phyloP scores from a whole-genome alignment of 2,888 invertebrate genomes.

The Plebejus argus region DNA sequence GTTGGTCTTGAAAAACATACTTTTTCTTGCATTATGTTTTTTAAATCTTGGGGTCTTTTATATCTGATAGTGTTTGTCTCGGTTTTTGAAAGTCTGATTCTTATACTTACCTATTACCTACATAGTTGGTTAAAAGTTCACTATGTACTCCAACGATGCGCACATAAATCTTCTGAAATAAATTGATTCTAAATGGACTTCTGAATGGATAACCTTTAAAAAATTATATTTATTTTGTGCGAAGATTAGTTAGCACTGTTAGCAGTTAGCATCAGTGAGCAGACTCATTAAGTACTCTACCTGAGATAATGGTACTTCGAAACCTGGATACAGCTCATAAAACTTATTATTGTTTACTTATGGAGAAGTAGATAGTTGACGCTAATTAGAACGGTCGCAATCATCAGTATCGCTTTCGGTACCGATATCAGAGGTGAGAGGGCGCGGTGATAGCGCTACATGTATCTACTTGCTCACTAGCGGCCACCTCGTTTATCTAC shows the following conservation, averaged over 20 bases:
- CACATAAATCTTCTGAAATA: neutral
- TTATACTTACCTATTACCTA: too few relatives aligned
- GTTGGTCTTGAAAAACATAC: constrained; percentile 61
- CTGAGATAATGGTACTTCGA: neutral
- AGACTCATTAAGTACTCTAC: neutral
- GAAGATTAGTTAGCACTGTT: too few relatives aligned
- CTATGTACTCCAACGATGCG: too few relatives aligned
- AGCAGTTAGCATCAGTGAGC: neutral
- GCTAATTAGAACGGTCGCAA: constrained; percentile 12
- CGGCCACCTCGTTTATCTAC: constrained; percentile 54
- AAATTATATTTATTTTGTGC: too few relatives aligned
- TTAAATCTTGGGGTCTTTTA: neutral
- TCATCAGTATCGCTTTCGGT: neutral
- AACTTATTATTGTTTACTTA: constrained; percentile 3
- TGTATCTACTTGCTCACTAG: constrained; percentile 58
- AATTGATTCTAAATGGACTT: neutral
- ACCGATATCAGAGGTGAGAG: constrained; percentile 71
- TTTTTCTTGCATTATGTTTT: constrained; percentile 32
- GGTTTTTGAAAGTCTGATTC: neutral
- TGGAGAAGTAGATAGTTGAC: neutral
- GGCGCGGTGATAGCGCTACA: constrained; percentile 65
- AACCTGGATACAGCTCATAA: neutral
- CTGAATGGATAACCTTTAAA: too few relatives aligned
- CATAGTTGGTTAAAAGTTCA: too few relatives aligned
- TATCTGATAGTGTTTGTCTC: neutral